phyloP scores from a whole-genome alignment of 2,113 vertebrate genomes.

The Pseudonaja textilis region DNA sequence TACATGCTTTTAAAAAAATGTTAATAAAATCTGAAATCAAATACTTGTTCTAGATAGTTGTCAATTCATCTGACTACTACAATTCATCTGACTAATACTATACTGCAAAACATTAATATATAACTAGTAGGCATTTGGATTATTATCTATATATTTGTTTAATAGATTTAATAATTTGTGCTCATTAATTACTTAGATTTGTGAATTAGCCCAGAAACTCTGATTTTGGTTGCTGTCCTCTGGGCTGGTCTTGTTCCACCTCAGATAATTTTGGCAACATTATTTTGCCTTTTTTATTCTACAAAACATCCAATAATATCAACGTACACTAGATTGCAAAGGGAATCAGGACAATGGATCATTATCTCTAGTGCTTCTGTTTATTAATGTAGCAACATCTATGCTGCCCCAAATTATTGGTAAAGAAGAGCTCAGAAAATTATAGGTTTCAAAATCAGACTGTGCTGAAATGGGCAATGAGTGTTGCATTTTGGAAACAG shows the following conservation, averaged over 20 bases:
- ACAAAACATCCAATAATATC: not conserved
- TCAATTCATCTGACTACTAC: not conserved
- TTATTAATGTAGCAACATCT: not conserved
- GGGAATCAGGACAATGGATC: not conserved
- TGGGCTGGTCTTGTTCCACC: not conserved
- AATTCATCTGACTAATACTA: not conserved
- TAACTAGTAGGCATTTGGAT: not conserved
- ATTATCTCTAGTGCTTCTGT: not conserved
- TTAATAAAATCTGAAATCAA: not conserved
- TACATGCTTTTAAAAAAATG: not conserved
- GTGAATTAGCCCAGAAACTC: not conserved
- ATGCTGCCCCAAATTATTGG: not conserved
- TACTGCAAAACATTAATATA: not conserved
- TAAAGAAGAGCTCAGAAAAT: not conserved
- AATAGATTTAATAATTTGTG: not conserved
- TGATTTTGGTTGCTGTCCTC: not conserved
- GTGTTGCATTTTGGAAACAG: not conserved
- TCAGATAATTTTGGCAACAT: not conserved
- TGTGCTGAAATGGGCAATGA: not conserved
- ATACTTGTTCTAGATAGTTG: not conserved
- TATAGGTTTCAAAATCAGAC: not conserved
- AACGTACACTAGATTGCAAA: not conserved
- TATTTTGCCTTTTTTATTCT: not conserved
- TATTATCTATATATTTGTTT: not conserved
- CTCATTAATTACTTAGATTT: not conserved